Percentiles rank a stretch among this genome's conserved stretches.
Conservation (phyloP, 2,113 vertebrate species). For the Elephas maximus region DNA sequence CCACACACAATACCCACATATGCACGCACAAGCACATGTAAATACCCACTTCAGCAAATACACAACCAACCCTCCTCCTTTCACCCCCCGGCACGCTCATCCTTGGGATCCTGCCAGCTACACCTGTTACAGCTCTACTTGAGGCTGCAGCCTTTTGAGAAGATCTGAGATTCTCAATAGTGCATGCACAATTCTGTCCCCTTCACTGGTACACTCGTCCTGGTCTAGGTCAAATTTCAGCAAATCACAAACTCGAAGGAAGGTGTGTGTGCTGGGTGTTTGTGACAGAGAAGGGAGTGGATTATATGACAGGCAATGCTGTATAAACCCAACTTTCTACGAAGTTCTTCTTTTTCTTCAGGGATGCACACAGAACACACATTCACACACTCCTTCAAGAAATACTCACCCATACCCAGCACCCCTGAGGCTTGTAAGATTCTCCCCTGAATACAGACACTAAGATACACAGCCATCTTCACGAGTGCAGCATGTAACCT, state of each 20-base stretch:
- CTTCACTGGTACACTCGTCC: not conserved
- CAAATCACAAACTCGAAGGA: not conserved
- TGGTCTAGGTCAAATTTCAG: not conserved
- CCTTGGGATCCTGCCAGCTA: not conserved
- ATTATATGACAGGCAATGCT: not conserved
- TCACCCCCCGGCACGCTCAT: not conserved
- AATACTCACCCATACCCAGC: not conserved
- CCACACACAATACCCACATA: too few species aligned
- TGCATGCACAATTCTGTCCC: not conserved
- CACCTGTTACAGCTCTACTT: slow-evolving; percentile 7
- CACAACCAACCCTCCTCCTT: not conserved
- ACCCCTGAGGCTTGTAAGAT: not conserved
- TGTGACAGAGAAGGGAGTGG: not conserved
- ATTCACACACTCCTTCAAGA: not conserved
- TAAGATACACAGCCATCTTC: not conserved
- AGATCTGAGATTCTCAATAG: slow-evolving; percentile 10
- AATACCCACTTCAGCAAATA: not conserved
- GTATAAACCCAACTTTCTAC: slow-evolving; percentile 11
- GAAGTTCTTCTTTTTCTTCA: slow-evolving; percentile 45
- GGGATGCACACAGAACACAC: not conserved
- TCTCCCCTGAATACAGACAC: not conserved
- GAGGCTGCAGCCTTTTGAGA: slow-evolving; percentile 19
- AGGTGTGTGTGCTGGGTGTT: not conserved
- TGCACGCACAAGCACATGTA: not conserved
- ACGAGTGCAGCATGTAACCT: not conserved